A percentile compares a stretch with the other conserved stretches of the same genome.
phyloP scores from a whole-genome alignment of 2,113 vertebrate genomes.

The Atherinomorus stipes region DNA sequence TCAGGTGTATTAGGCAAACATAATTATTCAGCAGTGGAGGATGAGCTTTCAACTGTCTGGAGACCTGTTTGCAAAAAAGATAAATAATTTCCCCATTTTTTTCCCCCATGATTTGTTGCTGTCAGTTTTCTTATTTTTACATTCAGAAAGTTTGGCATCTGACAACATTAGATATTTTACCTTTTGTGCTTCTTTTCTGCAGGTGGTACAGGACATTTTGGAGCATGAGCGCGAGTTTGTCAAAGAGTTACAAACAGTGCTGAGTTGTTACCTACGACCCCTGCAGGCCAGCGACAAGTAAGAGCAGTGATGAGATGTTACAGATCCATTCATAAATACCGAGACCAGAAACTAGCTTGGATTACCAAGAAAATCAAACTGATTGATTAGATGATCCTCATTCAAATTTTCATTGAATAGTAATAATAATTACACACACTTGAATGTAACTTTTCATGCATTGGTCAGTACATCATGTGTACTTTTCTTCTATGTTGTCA shows the following conservation, averaged over 20 bases:
- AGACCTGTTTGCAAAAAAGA: too few species aligned
- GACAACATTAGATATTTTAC: background rate
- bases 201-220: constrained; percentile 98
- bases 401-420: background rate
- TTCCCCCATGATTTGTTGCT: background rate
- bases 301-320: constrained; percentile 68
- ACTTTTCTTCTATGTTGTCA: background rate
- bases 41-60: too few species aligned
- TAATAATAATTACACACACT: background rate
- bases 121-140: background rate
- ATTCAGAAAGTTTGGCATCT: background rate
- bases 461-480: background rate
- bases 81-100: background rate
- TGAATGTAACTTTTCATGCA: background rate
- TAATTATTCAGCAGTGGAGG: too few species aligned
- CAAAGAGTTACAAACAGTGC: constrained; percentile 93
- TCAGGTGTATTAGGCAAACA: too few species aligned
- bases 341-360: background rate
- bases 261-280: constrained; percentile 92
- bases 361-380: background rate
- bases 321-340: background rate
- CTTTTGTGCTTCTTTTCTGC: constrained; percentile 40
- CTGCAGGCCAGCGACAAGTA: constrained; percentile 96
- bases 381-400: background rate
- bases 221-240: constrained; percentile 96